phyloP scores from a whole-genome alignment of 2,113 vertebrate species.

The Tragelaphus strepsiceros region DNA sequence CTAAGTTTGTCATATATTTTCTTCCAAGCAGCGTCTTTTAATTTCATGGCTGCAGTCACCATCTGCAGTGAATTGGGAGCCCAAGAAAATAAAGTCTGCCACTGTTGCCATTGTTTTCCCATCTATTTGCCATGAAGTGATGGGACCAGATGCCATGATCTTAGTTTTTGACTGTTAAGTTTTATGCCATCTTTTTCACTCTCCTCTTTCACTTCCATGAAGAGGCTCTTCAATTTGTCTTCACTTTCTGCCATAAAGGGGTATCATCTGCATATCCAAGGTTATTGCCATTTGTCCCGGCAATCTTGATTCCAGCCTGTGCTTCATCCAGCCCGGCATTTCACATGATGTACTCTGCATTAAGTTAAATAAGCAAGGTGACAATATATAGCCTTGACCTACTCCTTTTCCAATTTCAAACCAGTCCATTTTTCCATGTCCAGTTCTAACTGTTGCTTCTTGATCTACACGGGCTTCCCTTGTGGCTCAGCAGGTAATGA shows the following conservation, averaged over 20 bases:
- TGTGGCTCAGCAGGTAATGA: background rate
- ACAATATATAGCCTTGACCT: background rate
- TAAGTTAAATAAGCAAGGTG: background rate
- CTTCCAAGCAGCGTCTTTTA: background rate
- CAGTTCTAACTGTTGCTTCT: background rate
- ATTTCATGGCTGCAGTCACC: background rate
- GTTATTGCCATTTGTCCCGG: background rate
- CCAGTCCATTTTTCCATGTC: background rate
- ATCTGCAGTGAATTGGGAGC: background rate
- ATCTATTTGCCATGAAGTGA: background rate
- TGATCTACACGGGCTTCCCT: background rate
- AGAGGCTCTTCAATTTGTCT: background rate
- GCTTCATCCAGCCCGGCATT: background rate
- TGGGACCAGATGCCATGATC: background rate
- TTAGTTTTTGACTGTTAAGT: background rate
- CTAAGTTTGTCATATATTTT: background rate
- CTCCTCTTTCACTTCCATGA: background rate
- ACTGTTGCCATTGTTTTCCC: background rate
- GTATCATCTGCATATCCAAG: background rate
- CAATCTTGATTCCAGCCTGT: background rate
- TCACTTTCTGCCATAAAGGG: background rate
- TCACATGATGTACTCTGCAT: background rate
- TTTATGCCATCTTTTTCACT: background rate
- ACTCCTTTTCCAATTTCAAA: background rate
- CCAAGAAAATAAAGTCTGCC: background rate